Percentiles rank a stretch among this genome's conserved stretches.
phyloP scores from a whole-genome alignment of 2,797 vertebrate genomes.

The Pseudomugil tenellus region DNA sequence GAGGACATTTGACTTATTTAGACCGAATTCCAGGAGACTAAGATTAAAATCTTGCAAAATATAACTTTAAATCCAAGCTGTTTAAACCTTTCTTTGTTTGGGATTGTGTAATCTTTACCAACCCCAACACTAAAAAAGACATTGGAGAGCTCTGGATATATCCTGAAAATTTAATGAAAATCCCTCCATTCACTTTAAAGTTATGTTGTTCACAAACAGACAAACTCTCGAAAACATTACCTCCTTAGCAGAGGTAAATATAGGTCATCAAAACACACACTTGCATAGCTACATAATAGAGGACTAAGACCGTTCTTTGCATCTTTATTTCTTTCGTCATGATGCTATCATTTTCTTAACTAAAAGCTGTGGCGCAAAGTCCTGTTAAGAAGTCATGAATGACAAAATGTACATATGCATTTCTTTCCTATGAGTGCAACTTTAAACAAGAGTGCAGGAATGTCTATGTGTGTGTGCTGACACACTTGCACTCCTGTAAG shows the following conservation, averaged over 20 bases:
- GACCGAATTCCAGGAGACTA: not conserved
- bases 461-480: conserved; percentile 32
- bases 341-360: conserved; percentile 32
- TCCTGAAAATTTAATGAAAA: too few relatives aligned
- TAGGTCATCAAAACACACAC: not conserved
- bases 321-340: not conserved
- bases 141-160: too few relatives aligned
- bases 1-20: not conserved
- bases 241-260: too few relatives aligned
- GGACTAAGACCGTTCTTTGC: not conserved
- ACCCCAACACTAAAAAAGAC: too few relatives aligned
- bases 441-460: conserved; percentile 27
- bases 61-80: not conserved
- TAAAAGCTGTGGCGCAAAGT: conserved; percentile 36
- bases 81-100: not conserved
- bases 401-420: conserved; percentile 17
- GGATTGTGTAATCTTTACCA: not conserved
- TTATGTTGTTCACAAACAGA: too few relatives aligned
- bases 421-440: conserved; percentile 17
- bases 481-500: conserved; percentile 39
- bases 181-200: too few relatives aligned
- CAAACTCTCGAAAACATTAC: too few relatives aligned
- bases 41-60: not conserved
- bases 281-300: not conserved
- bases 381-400: conserved; percentile 16